Percentiles rank a stretch among this genome's conserved stretches.
Conservation (phyloP, 2,797 vertebrate species). For the Adrianichthys oophorus region DNA sequence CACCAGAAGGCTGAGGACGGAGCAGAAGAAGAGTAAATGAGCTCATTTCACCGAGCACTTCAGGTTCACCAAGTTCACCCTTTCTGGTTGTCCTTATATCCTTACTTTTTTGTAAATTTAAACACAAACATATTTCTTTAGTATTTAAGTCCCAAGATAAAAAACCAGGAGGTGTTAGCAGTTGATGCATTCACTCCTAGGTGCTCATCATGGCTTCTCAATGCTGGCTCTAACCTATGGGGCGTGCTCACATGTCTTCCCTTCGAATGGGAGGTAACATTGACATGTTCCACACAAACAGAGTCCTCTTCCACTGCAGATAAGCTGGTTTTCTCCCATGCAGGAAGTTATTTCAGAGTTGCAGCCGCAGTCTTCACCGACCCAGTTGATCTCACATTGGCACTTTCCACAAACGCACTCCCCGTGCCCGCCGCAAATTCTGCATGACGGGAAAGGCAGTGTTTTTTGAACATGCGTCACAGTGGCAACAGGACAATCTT, state of each 20-base stretch:
- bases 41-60: conserved; percentile 7
- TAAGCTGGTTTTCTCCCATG: conserved; percentile 19
- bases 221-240: not conserved
- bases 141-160: too few relatives aligned
- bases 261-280: conserved; percentile 1
- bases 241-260: conserved; percentile 52
- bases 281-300: conserved; percentile 41
- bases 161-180: too few relatives aligned
- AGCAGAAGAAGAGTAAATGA: conserved; percentile 5
- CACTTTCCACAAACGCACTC: conserved; percentile 45
- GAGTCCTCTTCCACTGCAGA: conserved; percentile 38
- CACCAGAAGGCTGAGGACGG: not conserved
- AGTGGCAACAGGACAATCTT: too few relatives aligned
- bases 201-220: too few relatives aligned
- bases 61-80: not conserved
- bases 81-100: too few relatives aligned
- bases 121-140: too few relatives aligned
- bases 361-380: conserved; percentile 42
- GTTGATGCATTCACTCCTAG: too few relatives aligned
- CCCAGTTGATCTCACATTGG: conserved; percentile 33
- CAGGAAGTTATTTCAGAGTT: conserved; percentile 21
- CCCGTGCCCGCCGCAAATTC: conserved; percentile 58
- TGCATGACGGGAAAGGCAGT: conserved; percentile 15
- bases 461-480: not conserved
- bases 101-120: too few relatives aligned